These are phyloP conservation scores for Calliphora vicina DNA, from an alignment of 1,140 invertebrate genomes.

Conservation along the genomic window DNA sequence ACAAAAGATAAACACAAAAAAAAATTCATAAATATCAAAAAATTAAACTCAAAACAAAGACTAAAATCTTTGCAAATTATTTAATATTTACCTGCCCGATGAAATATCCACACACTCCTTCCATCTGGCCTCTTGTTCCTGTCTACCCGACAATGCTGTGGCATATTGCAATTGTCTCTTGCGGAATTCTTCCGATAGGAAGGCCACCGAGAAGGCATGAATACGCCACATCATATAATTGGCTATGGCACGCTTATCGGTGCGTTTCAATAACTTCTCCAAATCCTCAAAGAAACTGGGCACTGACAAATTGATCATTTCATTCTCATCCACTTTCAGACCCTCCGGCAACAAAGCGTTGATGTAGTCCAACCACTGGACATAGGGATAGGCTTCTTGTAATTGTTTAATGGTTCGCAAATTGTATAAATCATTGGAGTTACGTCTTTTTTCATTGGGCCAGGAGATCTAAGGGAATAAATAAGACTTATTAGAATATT, in stretches of 20 bases:
- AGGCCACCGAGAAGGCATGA: slow-evolving; percentile 75
- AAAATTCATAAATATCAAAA: background rate
- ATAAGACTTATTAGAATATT: slow-evolving; percentile 43
- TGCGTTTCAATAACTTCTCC: slow-evolving; percentile 66
- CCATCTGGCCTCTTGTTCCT: slow-evolving; percentile 81
- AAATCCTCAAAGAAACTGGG: slow-evolving; percentile 78
- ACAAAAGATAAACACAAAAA: background rate
- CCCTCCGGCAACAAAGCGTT: slow-evolving; percentile 75
- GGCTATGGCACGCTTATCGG: slow-evolving; percentile 67
- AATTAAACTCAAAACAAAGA: background rate
- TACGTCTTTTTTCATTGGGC: slow-evolving; percentile 88
- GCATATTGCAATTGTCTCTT: slow-evolving; percentile 77
- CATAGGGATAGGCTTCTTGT: slow-evolving; percentile 72
- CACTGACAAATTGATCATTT: slow-evolving; percentile 82
- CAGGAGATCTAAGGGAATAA: slow-evolving; percentile 76
- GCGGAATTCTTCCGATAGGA: slow-evolving; percentile 76
- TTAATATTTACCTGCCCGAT: slow-evolving; percentile 68
- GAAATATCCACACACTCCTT: slow-evolving; percentile 82
- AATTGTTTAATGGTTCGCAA: slow-evolving; percentile 84
- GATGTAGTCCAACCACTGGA: slow-evolving; percentile 73
- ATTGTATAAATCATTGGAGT: slow-evolving; percentile 91
- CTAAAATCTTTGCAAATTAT: background rate
- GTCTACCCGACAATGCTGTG: slow-evolving; percentile 77
- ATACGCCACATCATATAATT: slow-evolving; percentile 88
- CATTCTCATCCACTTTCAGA: slow-evolving; percentile 71